Evolutionary conservation across 2,888 invertebrate genomes (phyloP).

Genomic region (Parnassius mnemosyne): DNA sequence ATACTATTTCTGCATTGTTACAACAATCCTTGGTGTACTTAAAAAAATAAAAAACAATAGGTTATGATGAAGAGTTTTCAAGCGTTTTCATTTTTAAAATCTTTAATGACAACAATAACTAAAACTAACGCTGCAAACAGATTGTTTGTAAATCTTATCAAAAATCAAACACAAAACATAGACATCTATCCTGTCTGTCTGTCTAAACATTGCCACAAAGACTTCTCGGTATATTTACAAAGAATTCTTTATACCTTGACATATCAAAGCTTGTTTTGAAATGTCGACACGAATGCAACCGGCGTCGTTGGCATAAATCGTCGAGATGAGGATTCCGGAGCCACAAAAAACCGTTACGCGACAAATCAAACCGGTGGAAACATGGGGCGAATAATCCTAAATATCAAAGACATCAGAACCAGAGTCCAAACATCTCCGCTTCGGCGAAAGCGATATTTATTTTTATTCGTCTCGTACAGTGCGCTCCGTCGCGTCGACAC

Average conservation of each 20-base stretch:
- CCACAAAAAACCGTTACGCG: conserved; percentile 6
- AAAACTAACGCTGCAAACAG: too few relatives aligned
- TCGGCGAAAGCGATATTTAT: conserved; percentile 22
- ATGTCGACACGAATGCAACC: neutral
- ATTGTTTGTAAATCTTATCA: too few relatives aligned
- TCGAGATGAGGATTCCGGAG: neutral
- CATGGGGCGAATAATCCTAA: conserved; percentile 16
- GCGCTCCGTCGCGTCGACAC: conserved; percentile 8
- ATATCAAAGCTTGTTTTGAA: conserved; percentile 10
- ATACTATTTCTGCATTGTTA: too few relatives aligned
- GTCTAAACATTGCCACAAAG: conserved; percentile 19
- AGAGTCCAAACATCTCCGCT: neutral
- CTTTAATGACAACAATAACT: too few relatives aligned
- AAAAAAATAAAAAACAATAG: too few relatives aligned
- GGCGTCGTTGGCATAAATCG: neutral
- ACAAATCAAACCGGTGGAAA: conserved; percentile 12
- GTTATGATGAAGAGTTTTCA: too few relatives aligned
- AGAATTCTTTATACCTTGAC: neutral
- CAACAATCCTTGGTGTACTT: too few relatives aligned
- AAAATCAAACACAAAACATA: too few relatives aligned
- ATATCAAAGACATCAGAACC: conserved; percentile 11
- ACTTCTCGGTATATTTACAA: conserved; percentile 6
- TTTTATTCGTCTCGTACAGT: neutral
- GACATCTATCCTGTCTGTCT: neutral
- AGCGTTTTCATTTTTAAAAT: too few relatives aligned